Base-by-base conservation (phyloP, 1,140 invertebrate species). In the Watersipora subatra region DNA sequence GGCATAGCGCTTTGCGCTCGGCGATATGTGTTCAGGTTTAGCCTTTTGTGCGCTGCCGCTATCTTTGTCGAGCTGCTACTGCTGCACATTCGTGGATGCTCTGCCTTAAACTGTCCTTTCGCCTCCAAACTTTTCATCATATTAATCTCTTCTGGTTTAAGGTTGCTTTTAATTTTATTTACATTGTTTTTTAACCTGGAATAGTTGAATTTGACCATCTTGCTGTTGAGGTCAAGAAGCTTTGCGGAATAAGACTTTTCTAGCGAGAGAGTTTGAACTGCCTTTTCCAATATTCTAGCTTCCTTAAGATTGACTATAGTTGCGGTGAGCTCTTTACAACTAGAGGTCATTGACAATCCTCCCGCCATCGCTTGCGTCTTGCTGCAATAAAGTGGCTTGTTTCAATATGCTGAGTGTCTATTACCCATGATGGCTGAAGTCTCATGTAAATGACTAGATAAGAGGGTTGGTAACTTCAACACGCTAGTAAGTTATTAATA, bases 251-350 rank as follows among this genome's bases (percentile, higher is more conserved):
- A 76, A 22, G 66, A 67, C 61, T 70, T 65, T 65, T 77, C 75
- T 7, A 76, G 46, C 28, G 68, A 62, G 15, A 77, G 57, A 0
- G 75, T 75, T 28, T 73, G 70, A 64, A 77, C 68, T 1, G 71
- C 69, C 58, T 75, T 76, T 57, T 73, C 73, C 22, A 77, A 63
- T 3, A 70, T 71, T 12, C 73, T 64, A 28, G 75, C 70, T 61
- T 77, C 73, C 61, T 76, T 77, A 29, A 73, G 62, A 66, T 77
- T 77, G 56, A 72, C 70, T 0, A 69, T 69, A 28, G 74, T 69
- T 0, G 75, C 76, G 19, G 71, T 66, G 66, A 75, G 65, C 61
- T 76, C 75, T 59, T 70, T 71, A 46, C 7, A 46, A 46, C 34
- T 46, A 12, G 7, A 7, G n/a, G 34, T 12, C 34, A 46, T 46